Evolutionary conservation across 2,888 invertebrate genomes (phyloP).

Genomic region (Minunthozetes semirufus): DNA sequence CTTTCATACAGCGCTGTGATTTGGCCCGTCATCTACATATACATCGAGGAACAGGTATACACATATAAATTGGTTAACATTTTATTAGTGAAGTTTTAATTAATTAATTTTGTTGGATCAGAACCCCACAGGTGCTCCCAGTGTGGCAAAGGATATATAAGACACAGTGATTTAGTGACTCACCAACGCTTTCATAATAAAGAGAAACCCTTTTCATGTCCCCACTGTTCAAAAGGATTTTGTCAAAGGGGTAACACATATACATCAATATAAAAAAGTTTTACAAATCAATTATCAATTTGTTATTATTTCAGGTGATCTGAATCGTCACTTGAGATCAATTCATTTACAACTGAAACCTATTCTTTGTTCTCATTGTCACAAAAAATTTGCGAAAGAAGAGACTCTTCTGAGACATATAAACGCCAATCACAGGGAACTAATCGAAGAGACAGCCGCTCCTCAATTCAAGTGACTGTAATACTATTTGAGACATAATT

Average conservation of each 20-base stretch:
- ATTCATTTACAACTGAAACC: slow-evolving; percentile 44
- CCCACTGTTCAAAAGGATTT: slow-evolving; percentile 45
- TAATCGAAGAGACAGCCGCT: background rate
- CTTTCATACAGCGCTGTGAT: slow-evolving; percentile 46
- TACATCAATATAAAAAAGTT: background rate
- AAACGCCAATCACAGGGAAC: slow-evolving; percentile 45
- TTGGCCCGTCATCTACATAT: slow-evolving; percentile 45
- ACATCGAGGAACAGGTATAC: slow-evolving; percentile 44
- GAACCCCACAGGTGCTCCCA: slow-evolving; percentile 39
- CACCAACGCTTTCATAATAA: slow-evolving; percentile 46
- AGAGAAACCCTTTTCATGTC: slow-evolving; percentile 45
- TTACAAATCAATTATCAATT: background rate
- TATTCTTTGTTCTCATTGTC: slow-evolving; percentile 46
- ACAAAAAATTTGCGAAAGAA: slow-evolving; percentile 45
- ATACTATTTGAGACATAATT: background rate
- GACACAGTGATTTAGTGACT: slow-evolving; percentile 46
- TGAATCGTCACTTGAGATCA: slow-evolving; percentile 45
- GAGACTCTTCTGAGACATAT: slow-evolving; percentile 46
- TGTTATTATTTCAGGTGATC: slow-evolving; percentile 43
- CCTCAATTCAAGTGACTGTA: slow-evolving; percentile 7
- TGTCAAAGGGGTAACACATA: slow-evolving; percentile 46
- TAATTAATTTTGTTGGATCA: background rate
- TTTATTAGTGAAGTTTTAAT: background rate
- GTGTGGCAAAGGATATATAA: slow-evolving; percentile 44
- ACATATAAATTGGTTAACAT: slow-evolving; percentile 39